phyloP scores from a whole-genome alignment of 1,140 invertebrate genomes.

The Nasonia giraulti region DNA sequence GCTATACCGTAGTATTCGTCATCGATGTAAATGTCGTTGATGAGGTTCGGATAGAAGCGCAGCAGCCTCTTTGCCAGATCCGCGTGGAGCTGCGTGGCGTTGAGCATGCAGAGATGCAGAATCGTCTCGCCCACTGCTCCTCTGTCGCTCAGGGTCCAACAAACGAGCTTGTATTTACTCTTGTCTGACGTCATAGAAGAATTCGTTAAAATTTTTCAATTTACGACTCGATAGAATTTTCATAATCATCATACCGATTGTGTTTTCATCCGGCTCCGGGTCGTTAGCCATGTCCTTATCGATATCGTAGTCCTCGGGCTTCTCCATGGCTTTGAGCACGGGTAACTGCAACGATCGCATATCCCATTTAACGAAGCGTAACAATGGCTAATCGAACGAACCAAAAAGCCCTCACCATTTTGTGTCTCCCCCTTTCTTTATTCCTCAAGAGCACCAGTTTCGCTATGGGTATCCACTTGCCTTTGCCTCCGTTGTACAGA shows the following conservation, averaged over 20 bases:
- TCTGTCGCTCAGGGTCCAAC: slow-evolving; percentile 94
- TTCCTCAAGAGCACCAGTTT: slow-evolving; percentile 91
- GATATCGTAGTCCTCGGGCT: slow-evolving; percentile 88
- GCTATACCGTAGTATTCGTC: slow-evolving; percentile 97
- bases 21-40: slow-evolving; percentile 95
- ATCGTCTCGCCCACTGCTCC: slow-evolving; percentile 97
- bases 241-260: slow-evolving; percentile 62
- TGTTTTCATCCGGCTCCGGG: slow-evolving; percentile 63
- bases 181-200: slow-evolving; percentile 72
- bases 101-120: slow-evolving; percentile 93
- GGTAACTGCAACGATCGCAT: slow-evolving; percentile 76
- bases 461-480: slow-evolving; percentile 90
- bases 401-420: slow-evolving; percentile 76
- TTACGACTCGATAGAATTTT: neutral
- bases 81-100: slow-evolving; percentile 91
- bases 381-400: neutral
- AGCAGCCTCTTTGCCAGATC: slow-evolving; percentile 94
- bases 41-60: slow-evolving; percentile 93
- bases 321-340: slow-evolving; percentile 84
- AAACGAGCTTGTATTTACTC: slow-evolving; percentile 86
- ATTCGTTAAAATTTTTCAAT: neutral
- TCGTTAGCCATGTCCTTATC: slow-evolving; percentile 79
- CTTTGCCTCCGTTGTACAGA: slow-evolving; percentile 94
- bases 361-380: neutral
- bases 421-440: slow-evolving; percentile 87